Evolutionary conservation across 2,797 vertebrate species (phyloP), one percentile per base, ranked within the genome.

Genomic region (Ispidina lecontei): DNA sequence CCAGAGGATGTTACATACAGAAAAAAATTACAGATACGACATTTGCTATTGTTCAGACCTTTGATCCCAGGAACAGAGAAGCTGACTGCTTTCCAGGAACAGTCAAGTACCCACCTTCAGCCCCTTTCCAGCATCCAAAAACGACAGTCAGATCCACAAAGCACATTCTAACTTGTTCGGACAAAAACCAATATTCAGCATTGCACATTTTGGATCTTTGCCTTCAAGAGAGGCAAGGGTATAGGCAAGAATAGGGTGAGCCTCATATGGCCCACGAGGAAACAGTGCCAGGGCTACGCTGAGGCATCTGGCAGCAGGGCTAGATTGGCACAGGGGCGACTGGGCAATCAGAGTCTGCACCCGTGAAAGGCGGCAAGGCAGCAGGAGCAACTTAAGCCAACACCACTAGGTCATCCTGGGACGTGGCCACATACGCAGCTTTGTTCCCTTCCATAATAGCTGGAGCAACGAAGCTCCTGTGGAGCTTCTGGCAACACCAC

Each of bases 41-140:
- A 46, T 52, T 67, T 86, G 18, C 41, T 33, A 3, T 28, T 49
- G 23, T 47, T 90, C 60, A 70, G 59, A 18, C 70, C 54, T 6
- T 54, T 14, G 39, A 31, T 46, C 80, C 41, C 65, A 47, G 25
- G 43, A 67, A 73, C 7, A 63, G 44, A 58, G 68, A 17, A 78
- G 35, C 46, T 75, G 43, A 64, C 26, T 65, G 62, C 89, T 89
- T 91, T 94, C 78, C 77, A 92, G 89, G 71, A 93, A 93, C n/a
- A 70, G 63, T 5, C 28, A 64, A 68, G 47, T 23, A 84, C 43
- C 69, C 75, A 80, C 56, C 37, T 41, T 31, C 6, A 0, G 25
- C 29, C 46, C 25, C 47, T 76, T 46, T 41, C 47, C 0, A 0
- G 54, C 70, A 78, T 37, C 49, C 4, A 1, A 69, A 88, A 70